Percentiles rank a stretch among this genome's conserved stretches.
phyloP scores from a whole-genome alignment of 35 echinoderm and acorn worm genomes.

The Nesometra sesokonis region DNA sequence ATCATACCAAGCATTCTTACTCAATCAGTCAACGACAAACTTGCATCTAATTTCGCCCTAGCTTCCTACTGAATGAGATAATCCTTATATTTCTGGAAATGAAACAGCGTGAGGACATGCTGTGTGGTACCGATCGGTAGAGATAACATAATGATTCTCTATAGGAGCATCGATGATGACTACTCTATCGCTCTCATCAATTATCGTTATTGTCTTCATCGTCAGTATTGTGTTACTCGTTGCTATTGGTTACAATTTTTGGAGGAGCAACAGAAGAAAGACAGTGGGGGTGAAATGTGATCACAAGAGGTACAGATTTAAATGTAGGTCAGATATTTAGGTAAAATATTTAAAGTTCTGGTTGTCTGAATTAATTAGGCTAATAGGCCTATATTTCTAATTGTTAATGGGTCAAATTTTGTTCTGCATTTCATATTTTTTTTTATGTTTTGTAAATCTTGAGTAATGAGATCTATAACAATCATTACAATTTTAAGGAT shows the following conservation, averaged over 20 bases:
- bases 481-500: too few relatives aligned
- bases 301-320: background rate
- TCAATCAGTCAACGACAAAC: background rate
- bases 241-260: background rate
- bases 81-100: background rate
- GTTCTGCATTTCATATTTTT: too few relatives aligned
- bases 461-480: too few relatives aligned
- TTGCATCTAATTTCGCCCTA: background rate
- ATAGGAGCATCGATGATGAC: background rate
- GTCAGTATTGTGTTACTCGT: background rate
- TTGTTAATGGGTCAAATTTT: too few relatives aligned
- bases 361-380: too few relatives aligned
- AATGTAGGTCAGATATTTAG: background rate
- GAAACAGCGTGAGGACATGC: background rate
- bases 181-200: background rate
- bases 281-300: background rate
- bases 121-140: background rate
- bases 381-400: too few relatives aligned
- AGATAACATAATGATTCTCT: background rate
- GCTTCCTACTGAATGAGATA: background rate
- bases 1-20: background rate
- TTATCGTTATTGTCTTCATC: background rate
- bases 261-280: background rate
- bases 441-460: too few relatives aligned
- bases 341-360: background rate